Conservation (phyloP, 2,888 invertebrate species). For the Melikaiella ostensackeni region DNA sequence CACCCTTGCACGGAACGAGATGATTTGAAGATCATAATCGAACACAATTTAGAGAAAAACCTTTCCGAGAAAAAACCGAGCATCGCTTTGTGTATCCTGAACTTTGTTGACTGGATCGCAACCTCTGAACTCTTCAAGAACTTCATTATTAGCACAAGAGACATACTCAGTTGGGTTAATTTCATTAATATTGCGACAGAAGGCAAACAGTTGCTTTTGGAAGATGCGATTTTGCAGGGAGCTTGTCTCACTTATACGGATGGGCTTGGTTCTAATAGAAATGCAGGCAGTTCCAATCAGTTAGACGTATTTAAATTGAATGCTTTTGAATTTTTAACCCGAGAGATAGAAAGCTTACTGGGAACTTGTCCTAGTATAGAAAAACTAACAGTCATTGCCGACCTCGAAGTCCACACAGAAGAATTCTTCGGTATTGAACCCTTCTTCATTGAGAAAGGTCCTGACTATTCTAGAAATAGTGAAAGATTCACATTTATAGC, state of each 20-base stretch:
- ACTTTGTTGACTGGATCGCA: slow-evolving; percentile 89
- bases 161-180: slow-evolving; percentile 93
- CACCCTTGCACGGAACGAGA: slow-evolving; percentile 84
- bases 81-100: slow-evolving; percentile 86
- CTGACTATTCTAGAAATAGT: slow-evolving; percentile 57
- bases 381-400: slow-evolving; percentile 39
- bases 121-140: slow-evolving; percentile 85
- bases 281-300: slow-evolving; percentile 82
- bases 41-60: slow-evolving; percentile 85
- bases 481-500: slow-evolving; percentile 85
- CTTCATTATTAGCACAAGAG: slow-evolving; percentile 92
- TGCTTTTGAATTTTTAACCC: slow-evolving; percentile 80
- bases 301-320: slow-evolving; percentile 75
- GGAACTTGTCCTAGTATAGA: slow-evolving; percentile 46
- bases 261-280: slow-evolving; percentile 91
- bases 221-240: slow-evolving; percentile 92
- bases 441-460: slow-evolving; percentile 84
- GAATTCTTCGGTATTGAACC: slow-evolving; percentile 86
- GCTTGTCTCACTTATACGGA: slow-evolving; percentile 95
- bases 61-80: slow-evolving; percentile 79
- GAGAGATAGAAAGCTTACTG: slow-evolving; percentile 77
- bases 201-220: slow-evolving; percentile 62
- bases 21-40: slow-evolving; percentile 89
- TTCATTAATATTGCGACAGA: slow-evolving; percentile 86
- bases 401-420: slow-evolving; percentile 61